Evolutionary conservation across 1,140 invertebrate species (phyloP), one percentile per base, ranked within the genome.

Genomic region (Cydia splendana): DNA sequence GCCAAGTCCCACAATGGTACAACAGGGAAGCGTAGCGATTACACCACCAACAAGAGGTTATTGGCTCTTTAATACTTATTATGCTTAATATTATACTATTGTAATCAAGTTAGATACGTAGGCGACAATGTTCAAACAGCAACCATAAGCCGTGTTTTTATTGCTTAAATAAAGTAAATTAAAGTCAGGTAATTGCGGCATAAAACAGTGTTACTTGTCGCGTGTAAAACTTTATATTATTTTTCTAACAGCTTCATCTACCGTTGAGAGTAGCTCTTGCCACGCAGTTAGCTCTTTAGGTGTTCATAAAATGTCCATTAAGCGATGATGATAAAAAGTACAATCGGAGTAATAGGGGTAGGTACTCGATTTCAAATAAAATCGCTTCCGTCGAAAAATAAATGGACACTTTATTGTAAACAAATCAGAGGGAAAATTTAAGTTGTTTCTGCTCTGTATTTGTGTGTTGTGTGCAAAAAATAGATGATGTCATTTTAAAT

Each of bases 191-290:
- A 69, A 69, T 13, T 15, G 30, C 65, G 30, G 4, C 28, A 34
- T 69, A 69, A 62, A 69, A 69, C 65, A 28, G 15, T 34, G 18
- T 69, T 69, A 69, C 65, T 69, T n/a, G 65, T 34, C 48, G 42
- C 18, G 73, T 74, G 51, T 74, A 74, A 34, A 74, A 74, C 20
- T 2, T 48, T 45, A 18, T 48, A 45, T 20, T 74, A 45, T 74
- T 74, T 53, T 45, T 74, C 73, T 20, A n/a, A 53, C 51, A 53
- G 51, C 51, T 53, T 53, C 51, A 53, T 18, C 51, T 18, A 53
- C 51, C 13, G 42, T 7, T 10, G 28, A 0, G 12, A 28, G 13
- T 13, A 69, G 15, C 24, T 67, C 10, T 9, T 7, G 12, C 65
- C 2, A 13, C 24, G 10, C 24, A 48, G n/a, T 53, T n/a, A 53